Percentiles rank a stretch among this genome's conserved stretches.
These are phyloP conservation scores for Anneissia japonica DNA, from an alignment of 35 echinoderm and acorn worm species.

Conservation along the genomic window DNA sequence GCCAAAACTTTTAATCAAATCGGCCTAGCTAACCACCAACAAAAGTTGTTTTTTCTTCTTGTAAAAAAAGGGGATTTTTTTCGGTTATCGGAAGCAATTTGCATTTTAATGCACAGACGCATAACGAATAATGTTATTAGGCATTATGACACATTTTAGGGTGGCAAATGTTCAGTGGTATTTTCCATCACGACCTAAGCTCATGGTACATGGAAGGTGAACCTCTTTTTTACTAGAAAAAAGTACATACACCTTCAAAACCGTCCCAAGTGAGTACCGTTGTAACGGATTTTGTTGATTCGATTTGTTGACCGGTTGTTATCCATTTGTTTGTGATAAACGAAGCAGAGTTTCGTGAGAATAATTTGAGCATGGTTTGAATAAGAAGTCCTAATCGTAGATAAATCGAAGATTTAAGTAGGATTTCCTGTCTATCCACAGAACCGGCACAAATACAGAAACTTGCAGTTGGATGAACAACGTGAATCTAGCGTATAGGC, in stretches of 20 bases:
- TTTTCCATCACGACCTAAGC: not conserved
- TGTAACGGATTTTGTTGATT: not conserved
- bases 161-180: not conserved
- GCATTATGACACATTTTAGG: too few relatives aligned
- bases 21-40: too few relatives aligned
- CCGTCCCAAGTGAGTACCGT: not conserved
- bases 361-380: not conserved
- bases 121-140: too few relatives aligned
- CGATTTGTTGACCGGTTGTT: not conserved
- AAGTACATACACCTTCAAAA: not conserved
- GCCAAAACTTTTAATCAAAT: too few relatives aligned
- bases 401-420: not conserved
- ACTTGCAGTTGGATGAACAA: too few relatives aligned
- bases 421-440: not conserved
- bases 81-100: too few relatives aligned
- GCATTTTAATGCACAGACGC: too few relatives aligned
- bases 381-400: not conserved
- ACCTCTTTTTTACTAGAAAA: not conserved
- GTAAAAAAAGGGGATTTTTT: too few relatives aligned
- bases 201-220: not conserved
- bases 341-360: not conserved
- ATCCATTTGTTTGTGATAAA: not conserved
- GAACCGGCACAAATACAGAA: not conserved
- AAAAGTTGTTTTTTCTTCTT: too few relatives aligned
- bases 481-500: too few relatives aligned